Evolutionary conservation across 2,797 vertebrate genomes (phyloP), one percentile per base, ranked within the genome.

Genomic region (Rhinatrema bivittatum): DNA sequence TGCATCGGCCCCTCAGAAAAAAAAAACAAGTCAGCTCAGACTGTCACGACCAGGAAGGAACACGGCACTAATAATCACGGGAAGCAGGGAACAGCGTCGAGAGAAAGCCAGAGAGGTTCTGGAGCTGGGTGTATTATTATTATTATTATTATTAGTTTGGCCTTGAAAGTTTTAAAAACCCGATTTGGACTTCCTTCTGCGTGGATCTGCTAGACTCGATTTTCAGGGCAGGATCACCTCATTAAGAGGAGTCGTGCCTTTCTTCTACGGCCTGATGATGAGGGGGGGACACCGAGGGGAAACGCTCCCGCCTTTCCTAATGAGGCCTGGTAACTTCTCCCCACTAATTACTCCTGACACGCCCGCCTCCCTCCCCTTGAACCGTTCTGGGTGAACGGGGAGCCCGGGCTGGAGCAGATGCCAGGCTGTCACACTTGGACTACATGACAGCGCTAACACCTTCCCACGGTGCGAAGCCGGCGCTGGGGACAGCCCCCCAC

Each of bases 401-500:
- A 41, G 47, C 9, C 22, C 18, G 42, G 42, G 56, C 39, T 3
- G 8, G 15, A 38, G 42, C 42, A 37, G 30, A 11, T 24, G 28
- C 25, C 20, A 21, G 34, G 7, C 16, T 6, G 6, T 18, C 5
- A 36, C 31, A 26, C 24, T 44, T 34, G 46, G 44, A 55, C 42
- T 30, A 21, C 15, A 25, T 19, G 16, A 59, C 32, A 60, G 34
- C 23, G 61, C 50, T 69, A 50, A 20, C 26, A 39, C 49, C 55
- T 66, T 56, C 43, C 46, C 53, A 61, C 16, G 16, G 16, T 31
- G n/a, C 20, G n/a, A n/a, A n/a, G n/a, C n/a, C n/a, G n/a, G n/a
- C n/a, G n/a, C n/a, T n/a, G 41, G 46, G 52, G 46, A 59, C 56
- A 63, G 56, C 53, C 60, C 58, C 56, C 62, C 63, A 56, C 51